Base-by-base conservation (phyloP, 2,888 invertebrate species). In the Cantharis rufa region DNA sequence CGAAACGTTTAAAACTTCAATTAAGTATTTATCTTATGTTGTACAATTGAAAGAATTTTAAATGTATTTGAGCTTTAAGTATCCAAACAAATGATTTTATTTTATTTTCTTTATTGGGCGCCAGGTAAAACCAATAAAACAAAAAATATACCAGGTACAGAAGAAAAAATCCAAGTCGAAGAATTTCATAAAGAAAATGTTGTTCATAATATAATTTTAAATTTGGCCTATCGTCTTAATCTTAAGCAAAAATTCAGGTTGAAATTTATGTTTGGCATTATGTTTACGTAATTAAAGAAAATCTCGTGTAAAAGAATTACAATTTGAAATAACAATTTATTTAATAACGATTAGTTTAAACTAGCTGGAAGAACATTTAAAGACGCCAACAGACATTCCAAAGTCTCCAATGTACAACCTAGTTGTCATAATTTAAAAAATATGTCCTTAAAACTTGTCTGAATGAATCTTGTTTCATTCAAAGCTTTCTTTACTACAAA, bases 371-470 rank as follows among this genome's bases (percentile, higher is more conserved):
- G 64, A 66, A 66, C 64, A 66, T 66, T 66, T 24, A 21, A 66
- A 24, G 64, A 66, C 64, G 64, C 64, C 64, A 66, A 66, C 64
- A 18, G 24, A 66, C 64, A 66, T 66, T 66, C 64, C 64, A 66
- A 21, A 66, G 64, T 66, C 64, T 66, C 64, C 64, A 21, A 66
- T 66, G 64, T 66, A 66, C 64, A 16, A 66, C 24, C n/a, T 24
- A 66, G 24, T 21, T 66, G 64, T 66, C 64, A 66, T 66, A 21
- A 66, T 66, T 66, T 66, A 66, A 66, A 66, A 64, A 66, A 66
- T 66, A 66, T 66, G 64, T 66, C 64, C 64, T 24, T 24, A 66
- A 66, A 66, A 66, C 64, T 66, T 66, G 64, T 66, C 64, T 66
- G 64, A 66, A 66, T 66, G 64, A 66, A 66, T 66, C 64, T 66